A percentile compares a stretch with the other conserved stretches of the same genome.
These are phyloP conservation scores for Condylura cristata DNA, from an alignment of 2,113 vertebrate genomes.

Conservation along the genomic window DNA sequence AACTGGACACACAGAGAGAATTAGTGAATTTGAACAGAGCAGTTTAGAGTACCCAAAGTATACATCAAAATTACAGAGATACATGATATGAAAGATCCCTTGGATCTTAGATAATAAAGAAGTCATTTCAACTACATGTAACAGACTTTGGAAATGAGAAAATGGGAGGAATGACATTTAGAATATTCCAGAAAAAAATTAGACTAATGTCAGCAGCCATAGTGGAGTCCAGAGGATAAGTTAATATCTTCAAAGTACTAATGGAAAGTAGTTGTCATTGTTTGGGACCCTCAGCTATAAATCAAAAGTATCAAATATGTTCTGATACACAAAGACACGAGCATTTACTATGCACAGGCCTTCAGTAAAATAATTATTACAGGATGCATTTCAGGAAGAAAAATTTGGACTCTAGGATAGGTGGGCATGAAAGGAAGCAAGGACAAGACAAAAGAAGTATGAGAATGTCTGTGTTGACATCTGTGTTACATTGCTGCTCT, in stretches of 20 bases:
- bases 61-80: not conserved
- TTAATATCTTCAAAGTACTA: not conserved
- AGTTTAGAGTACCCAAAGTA: not conserved
- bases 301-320: not conserved
- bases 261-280: not conserved
- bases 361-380: not conserved
- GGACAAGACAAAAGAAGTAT: not conserved
- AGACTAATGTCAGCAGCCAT: not conserved
- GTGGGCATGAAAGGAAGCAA: not conserved
- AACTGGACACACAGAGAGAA: not conserved
- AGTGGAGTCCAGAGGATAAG: not conserved
- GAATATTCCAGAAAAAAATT: conserved; percentile 30
- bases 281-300: not conserved
- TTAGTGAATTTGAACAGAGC: not conserved
- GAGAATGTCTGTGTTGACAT: not conserved
- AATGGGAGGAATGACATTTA: not conserved
- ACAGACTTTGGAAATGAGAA: not conserved
- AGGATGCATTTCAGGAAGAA: not conserved
- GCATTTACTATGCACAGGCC: not conserved
- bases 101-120: not conserved
- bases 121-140: not conserved
- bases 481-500: not conserved
- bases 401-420: not conserved
- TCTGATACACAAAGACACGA: not conserved
- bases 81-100: not conserved